Evolutionary conservation across 2,797 vertebrate species (phyloP).

Genomic region (Cossypha dichroa): DNA sequence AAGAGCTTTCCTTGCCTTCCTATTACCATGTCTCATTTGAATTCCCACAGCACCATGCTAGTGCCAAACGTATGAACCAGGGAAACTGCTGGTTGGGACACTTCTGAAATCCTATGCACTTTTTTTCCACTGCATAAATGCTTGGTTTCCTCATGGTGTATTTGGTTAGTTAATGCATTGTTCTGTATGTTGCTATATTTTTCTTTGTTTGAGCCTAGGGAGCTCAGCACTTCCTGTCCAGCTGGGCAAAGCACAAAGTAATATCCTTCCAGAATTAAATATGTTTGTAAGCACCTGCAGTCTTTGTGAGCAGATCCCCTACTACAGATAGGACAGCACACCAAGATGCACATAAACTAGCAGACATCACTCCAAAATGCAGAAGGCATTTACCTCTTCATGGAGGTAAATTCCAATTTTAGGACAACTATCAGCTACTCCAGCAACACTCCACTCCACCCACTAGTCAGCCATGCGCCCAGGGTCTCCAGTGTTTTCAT

Average conservation of each 20-base stretch:
- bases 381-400: background rate
- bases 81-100: background rate
- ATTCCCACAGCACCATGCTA: background rate
- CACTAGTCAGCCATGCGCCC: background rate
- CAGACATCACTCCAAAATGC: background rate
- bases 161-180: background rate
- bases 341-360: background rate
- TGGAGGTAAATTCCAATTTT: background rate
- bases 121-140: background rate
- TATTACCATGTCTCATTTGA: background rate
- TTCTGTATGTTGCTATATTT: background rate
- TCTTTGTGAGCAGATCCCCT: background rate
- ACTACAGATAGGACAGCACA: background rate
- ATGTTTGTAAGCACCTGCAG: background rate
- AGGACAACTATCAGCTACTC: background rate
- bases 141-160: background rate
- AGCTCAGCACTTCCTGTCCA: conserved; percentile 39
- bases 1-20: background rate
- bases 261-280: background rate
- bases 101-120: background rate
- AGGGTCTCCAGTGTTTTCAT: rapidly evolving
- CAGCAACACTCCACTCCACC: background rate
- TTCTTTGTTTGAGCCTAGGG: background rate
- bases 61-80: background rate
- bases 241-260: conserved; percentile 13